A percentile compares a stretch with the other conserved stretches of the same genome.
phyloP scores from a whole-genome alignment of 1,140 invertebrate species.

The Pseudomyrmex dendroicus region DNA sequence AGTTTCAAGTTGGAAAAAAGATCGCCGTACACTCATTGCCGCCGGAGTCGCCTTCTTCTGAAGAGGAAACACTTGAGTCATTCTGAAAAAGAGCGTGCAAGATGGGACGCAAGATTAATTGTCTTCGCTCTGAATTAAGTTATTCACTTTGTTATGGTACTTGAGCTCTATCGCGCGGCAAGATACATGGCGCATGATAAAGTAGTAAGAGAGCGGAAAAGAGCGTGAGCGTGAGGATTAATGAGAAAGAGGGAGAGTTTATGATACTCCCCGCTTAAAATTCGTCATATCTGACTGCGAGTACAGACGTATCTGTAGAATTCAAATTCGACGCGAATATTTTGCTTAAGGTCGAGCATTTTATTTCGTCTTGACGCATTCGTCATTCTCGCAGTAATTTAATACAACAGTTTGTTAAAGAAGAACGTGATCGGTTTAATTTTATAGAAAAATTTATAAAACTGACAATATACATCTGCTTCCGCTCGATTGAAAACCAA shows the following conservation, averaged over 20 bases:
- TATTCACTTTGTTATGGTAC: slow-evolving; percentile 58
- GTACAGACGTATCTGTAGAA: not conserved
- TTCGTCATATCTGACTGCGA: slow-evolving; percentile 40
- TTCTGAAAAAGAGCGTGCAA: slow-evolving; percentile 50
- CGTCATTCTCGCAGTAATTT: not conserved
- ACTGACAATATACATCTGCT: no score
- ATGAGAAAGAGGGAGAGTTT: slow-evolving; percentile 50
- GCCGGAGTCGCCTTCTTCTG: not conserved
- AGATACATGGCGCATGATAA: slow-evolving; percentile 58
- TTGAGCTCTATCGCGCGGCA: slow-evolving; percentile 38
- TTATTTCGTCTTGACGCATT: not conserved
- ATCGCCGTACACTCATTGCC: not conserved
- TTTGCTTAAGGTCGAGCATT: not conserved
- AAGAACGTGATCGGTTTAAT: no score
- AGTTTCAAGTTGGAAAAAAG: not conserved
- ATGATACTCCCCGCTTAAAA: slow-evolving; percentile 50
- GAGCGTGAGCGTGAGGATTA: slow-evolving; percentile 35
- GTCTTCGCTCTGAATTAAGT: slow-evolving; percentile 57
- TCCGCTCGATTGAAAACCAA: no score
- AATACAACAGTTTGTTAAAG: not conserved
- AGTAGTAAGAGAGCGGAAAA: slow-evolving; percentile 40
- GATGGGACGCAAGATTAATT: slow-evolving; percentile 54
- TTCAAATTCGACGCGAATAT: slow-evolving; percentile 15
- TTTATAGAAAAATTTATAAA: no score
- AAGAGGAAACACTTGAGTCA: slow-evolving; percentile 41